phyloP scores from a whole-genome alignment of 2,888 invertebrate species.

The Parnassius glacialis region DNA sequence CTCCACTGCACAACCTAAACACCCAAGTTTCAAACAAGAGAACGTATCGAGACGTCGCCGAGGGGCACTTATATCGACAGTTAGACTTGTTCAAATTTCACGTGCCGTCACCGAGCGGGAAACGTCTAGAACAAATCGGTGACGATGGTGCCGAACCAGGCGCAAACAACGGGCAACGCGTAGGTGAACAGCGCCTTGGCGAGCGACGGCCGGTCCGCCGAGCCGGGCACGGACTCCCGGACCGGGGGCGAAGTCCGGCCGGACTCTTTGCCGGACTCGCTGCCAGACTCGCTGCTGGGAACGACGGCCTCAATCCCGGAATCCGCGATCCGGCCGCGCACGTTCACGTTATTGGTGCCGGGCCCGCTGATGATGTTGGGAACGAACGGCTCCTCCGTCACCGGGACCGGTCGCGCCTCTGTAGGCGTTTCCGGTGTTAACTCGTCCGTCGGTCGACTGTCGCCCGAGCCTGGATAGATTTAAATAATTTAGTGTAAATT shows the following conservation, averaged over 20 bases:
- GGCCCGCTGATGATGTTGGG: slow-evolving; percentile 53
- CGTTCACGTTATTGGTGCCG: slow-evolving; percentile 49
- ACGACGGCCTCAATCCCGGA: not conserved
- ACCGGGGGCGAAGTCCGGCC: slow-evolving; percentile 27
- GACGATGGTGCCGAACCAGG: slow-evolving; percentile 92
- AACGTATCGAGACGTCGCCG: slow-evolving; percentile 8
- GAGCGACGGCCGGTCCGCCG: slow-evolving; percentile 73
- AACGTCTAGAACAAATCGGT: slow-evolving; percentile 88
- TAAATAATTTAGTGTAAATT: not conserved
- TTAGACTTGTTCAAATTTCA: no score
- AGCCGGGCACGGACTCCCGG: slow-evolving; percentile 51
- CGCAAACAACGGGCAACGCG: slow-evolving; percentile 89
- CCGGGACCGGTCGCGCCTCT: slow-evolving; percentile 31
- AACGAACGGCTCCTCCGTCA: slow-evolving; percentile 47
- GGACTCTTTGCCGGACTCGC: slow-evolving; percentile 2
- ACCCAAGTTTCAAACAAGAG: not conserved
- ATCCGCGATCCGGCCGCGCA: slow-evolving; percentile 37
- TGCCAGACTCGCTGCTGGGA: slow-evolving; percentile 24
- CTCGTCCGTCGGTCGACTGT: slow-evolving; percentile 33
- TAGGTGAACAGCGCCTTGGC: slow-evolving; percentile 86
- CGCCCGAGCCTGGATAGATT: slow-evolving; percentile 54
- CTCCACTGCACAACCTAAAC: no score
- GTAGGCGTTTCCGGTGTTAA: slow-evolving; percentile 41
- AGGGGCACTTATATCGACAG: not conserved
- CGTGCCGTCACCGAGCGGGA: not conserved